Conservation (phyloP, 2,888 invertebrate species). For the Dicyrtoma fusca region DNA sequence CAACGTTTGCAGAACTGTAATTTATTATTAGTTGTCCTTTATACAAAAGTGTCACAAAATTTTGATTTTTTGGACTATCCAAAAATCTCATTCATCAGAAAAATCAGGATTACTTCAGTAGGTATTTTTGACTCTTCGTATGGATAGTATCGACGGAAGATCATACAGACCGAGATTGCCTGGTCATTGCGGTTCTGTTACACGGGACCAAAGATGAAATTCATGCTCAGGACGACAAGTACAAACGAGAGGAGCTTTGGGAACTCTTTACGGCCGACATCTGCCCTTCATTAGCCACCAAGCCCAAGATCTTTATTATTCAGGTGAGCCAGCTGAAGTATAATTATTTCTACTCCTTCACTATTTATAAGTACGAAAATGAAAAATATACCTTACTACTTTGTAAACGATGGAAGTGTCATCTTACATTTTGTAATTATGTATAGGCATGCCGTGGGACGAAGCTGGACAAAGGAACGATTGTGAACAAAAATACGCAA, state of each 20-base stretch:
- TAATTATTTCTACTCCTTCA: not conserved
- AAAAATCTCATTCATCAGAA: too few species aligned
- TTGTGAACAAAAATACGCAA: too few species aligned
- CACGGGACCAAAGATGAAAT: slow-evolving; percentile 73
- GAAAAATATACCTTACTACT: too few species aligned
- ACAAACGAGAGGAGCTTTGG: slow-evolving; percentile 65
- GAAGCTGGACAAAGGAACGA: too few species aligned
- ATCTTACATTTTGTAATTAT: too few species aligned
- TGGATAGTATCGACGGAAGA: slow-evolving; percentile 74
- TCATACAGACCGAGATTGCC: slow-evolving; percentile 80
- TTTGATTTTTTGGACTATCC: not conserved
- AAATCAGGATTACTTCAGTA: too few species aligned
- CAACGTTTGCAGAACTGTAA: not conserved
- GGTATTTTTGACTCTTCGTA: not conserved
- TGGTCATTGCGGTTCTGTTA: slow-evolving; percentile 80
- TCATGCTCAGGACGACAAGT: slow-evolving; percentile 50
- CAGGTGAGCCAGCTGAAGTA: slow-evolving; percentile 58
- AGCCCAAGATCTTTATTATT: slow-evolving; percentile 62
- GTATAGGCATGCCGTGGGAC: too few species aligned
- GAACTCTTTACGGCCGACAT: slow-evolving; percentile 74
- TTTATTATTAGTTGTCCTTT: too few species aligned
- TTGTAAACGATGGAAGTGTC: too few species aligned
- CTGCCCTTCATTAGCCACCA: slow-evolving; percentile 52
- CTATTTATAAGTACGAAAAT: too few species aligned
- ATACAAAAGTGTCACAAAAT: too few species aligned